Evolutionary conservation across 2,888 invertebrate genomes (phyloP), one percentile per base, ranked within the genome.

Genomic region (Isoperla grammatica): DNA sequence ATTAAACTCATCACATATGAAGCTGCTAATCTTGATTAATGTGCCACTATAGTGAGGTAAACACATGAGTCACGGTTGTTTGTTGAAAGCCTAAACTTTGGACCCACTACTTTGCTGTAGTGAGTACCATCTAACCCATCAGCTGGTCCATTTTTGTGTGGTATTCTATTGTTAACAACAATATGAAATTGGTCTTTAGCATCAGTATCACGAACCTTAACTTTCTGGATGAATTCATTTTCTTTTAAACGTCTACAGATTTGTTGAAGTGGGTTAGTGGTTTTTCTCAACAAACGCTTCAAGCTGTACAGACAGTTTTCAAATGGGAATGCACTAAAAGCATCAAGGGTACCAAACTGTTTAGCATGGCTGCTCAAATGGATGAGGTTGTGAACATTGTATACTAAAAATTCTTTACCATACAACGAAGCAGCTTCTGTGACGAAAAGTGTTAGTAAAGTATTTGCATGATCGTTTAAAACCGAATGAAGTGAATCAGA

Each of bases 311-410:
- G 46, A 54, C 42, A 68, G 48, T 65, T 68, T 63, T 68, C 68
- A 67, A 66, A 68, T 19, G 61, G 57, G 60, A 68, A 69, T 4
- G 62, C 53, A 42, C 64, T 66, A 48, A 63, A 63, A n/a, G 46
- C 56, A 59, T 68, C 66, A 17, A 66, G 59, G 29, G 19, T 23
- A 2, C 67, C 65, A 65, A 59, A 67, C n/a, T 59, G 59, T 20
- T 13, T 15, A 19, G 61, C 66, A 63, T 67, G 66, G 17, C 15
- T 45, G 15, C 45, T 45, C 15, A 45, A 8, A 17, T 45, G 45
- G 13, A 45, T 17, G 12, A 45, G 8, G 8, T 29, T 29, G 29
- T 29, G 29, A 6, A 29, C 29, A 29, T 29, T 29, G 29, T 29
- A 29, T 6, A 29, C 29, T 8, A 29, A 8, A 29, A 29, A 6